phyloP scores from a whole-genome alignment of 2,113 vertebrate genomes.

The Emydocephalus ijimae region DNA sequence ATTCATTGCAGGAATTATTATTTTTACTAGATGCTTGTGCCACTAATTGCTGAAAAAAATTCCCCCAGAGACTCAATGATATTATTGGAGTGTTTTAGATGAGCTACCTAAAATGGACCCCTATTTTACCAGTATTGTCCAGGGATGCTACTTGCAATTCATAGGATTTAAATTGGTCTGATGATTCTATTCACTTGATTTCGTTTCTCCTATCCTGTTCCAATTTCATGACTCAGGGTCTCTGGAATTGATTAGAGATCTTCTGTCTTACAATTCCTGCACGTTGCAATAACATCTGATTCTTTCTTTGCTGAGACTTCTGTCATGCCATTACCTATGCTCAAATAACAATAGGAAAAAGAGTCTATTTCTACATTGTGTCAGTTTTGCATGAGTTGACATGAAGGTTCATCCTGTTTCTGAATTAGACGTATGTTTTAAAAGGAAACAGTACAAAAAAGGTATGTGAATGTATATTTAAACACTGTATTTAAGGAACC shows the following conservation, averaged over 20 bases:
- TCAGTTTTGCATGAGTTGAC: not conserved
- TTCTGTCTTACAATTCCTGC: not conserved
- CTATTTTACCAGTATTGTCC: constrained; percentile 20
- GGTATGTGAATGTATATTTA: not conserved
- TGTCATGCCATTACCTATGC: not conserved
- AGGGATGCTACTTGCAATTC: constrained; percentile 5
- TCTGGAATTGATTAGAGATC: not conserved
- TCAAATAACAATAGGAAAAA: not conserved
- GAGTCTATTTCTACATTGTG: not conserved
- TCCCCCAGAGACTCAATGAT: constrained; percentile 29
- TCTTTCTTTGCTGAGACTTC: not conserved
- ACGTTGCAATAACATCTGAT: not conserved
- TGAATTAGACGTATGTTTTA: not conserved
- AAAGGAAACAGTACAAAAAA: not conserved
- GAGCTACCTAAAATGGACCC: constrained; percentile 29
- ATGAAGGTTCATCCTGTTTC: not conserved
- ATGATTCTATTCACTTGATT: not conserved
- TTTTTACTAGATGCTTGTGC: constrained; percentile 18
- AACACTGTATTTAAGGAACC: not conserved
- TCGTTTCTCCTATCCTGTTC: not conserved
- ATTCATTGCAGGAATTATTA: constrained; percentile 62
- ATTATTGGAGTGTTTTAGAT: constrained; percentile 32
- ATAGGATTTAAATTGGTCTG: not conserved
- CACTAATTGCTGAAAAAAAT: constrained; percentile 33
- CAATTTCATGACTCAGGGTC: not conserved